Conservation (phyloP, 1,140 invertebrate genomes). For the Trichogramma pretiosum region DNA sequence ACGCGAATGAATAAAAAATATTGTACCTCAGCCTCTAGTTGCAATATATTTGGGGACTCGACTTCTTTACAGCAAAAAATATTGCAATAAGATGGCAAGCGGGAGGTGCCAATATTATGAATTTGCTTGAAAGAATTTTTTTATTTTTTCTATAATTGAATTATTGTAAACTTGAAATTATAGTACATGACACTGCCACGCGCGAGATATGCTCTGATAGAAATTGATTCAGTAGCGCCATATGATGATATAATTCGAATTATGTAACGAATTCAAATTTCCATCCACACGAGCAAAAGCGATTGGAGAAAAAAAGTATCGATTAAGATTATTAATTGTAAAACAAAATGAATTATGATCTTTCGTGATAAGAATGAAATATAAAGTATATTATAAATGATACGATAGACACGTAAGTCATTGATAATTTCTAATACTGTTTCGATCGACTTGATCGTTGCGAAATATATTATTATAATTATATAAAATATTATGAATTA, state of each 20-base stretch:
- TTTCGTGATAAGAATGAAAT: slow-evolving; percentile 19
- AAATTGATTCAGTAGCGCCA: too few relatives aligned
- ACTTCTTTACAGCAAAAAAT: too few relatives aligned
- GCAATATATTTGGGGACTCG: too few relatives aligned
- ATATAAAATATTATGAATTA: slow-evolving; percentile 26
- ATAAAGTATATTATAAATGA: too few relatives aligned
- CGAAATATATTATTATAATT: slow-evolving; percentile 21
- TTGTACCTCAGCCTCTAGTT: too few relatives aligned
- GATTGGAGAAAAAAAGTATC: slow-evolving; percentile 12
- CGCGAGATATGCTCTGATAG: too few relatives aligned
- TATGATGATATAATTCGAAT: too few relatives aligned
- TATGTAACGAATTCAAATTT: slow-evolving; percentile 16
- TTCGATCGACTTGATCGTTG: slow-evolving; percentile 17
- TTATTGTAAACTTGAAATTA: too few relatives aligned
- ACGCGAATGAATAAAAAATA: too few relatives aligned
- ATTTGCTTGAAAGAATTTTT: slow-evolving; percentile 7
- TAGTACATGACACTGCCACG: slow-evolving; percentile 15
- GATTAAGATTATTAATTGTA: slow-evolving; percentile 8
- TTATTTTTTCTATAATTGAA: too few relatives aligned
- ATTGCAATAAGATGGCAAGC: too few relatives aligned
- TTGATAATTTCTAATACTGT: slow-evolving; percentile 17
- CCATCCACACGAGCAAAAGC: slow-evolving; percentile 18
- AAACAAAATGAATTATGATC: slow-evolving; percentile 10
- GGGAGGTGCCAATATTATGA: too few relatives aligned
- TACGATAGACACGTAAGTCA: slow-evolving; percentile 14